Evolutionary conservation across 2,113 vertebrate species (phyloP).

Genomic region (Notarius quadriscutis): DNA sequence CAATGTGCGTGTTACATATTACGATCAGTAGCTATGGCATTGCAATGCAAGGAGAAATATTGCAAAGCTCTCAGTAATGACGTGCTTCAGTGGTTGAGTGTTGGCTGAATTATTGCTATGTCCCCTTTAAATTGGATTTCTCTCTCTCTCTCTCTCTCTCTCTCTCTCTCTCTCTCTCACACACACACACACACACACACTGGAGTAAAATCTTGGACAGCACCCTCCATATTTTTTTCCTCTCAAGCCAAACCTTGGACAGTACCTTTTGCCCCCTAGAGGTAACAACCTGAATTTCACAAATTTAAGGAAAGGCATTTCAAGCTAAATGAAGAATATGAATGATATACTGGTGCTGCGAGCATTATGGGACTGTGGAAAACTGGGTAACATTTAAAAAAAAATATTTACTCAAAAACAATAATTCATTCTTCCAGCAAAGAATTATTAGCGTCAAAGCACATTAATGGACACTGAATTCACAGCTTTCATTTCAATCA

Average conservation of each 20-base stretch:
- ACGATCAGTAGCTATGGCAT: conserved; percentile 16
- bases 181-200: conserved; percentile 21
- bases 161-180: background rate
- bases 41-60: conserved; percentile 33
- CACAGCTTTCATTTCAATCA: background rate
- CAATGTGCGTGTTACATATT: conserved; percentile 30
- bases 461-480: background rate
- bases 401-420: background rate
- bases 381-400: background rate
- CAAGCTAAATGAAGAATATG: background rate
- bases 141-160: conserved; percentile 25
- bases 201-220: conserved; percentile 37
- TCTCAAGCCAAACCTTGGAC: conserved; percentile 32
- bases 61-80: conserved; percentile 44
- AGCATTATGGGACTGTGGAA: background rate
- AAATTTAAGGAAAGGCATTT: background rate
- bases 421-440: background rate
- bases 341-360: background rate
- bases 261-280: conserved; percentile 58
- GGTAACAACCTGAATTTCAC: conserved; percentile 31
- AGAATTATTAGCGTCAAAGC: background rate
- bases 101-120: conserved; percentile 53
- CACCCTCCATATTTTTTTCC: background rate
- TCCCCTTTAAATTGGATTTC: conserved; percentile 54
- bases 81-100: conserved; percentile 49